Base-by-base conservation (phyloP, 2,888 invertebrate genomes). In the Cactoblastis cactorum region DNA sequence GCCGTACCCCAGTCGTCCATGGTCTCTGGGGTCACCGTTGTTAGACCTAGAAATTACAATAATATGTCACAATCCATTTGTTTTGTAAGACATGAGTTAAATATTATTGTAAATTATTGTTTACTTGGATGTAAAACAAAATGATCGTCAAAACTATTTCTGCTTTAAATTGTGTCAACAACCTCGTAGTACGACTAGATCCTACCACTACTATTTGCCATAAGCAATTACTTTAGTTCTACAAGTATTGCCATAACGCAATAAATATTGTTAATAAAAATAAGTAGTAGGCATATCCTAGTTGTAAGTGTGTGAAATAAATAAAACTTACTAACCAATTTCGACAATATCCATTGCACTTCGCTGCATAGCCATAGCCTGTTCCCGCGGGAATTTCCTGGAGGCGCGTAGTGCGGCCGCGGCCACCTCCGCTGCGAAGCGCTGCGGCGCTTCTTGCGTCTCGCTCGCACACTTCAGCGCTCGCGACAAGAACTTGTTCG, bases 341-440 rank as follows among this genome's bases (percentile, higher is more conserved):
- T 87, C 83, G 11, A 96, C 80, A 0, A 97, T 79, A 0, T 95
- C 94, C 17, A 91, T 69, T 4, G 95, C 76, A 54, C 85, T 83
- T 0, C 75, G 66, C 91, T 95, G 95, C 72, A 96, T 70, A 0
- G 82, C 74, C 1, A 83, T 69, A 0, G 93, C 90, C 80, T 93
- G 92, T 0, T 88, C 81, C 58, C 91, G 93, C 0, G 92, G 85
- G 96, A 96, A 97, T 79, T 96, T 95, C 60, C 96, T 94, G 18
- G 94, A 92, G 1, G 97, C 97, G n/a, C 93, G 86, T 15, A 97
- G 89, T 0, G 96, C 78, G 0, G 96, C 94, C n/a, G 95, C 92
- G 2, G 95, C 90, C 0, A 86, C 56, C 80, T 97, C 97, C 0
- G 96, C 92, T 0, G 95, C 96, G 79, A 96, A 95, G 37, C 96